Base-by-base conservation (phyloP, 92 coral and sea anemone species). In the Heliopora coerulea region DNA sequence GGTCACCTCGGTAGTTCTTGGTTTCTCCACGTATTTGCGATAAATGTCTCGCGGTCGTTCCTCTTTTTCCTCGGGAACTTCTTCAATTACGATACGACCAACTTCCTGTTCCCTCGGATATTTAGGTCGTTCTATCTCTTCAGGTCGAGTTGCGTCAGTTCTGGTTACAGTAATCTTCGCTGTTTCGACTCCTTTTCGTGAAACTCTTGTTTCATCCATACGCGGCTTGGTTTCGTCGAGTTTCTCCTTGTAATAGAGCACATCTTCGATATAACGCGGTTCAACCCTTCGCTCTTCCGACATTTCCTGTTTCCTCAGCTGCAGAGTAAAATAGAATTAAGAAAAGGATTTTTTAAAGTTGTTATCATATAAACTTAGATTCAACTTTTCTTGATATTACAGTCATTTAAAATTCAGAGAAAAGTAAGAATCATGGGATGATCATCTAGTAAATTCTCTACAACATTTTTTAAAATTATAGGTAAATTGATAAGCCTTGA, bases 1-100 rank as follows among this genome's bases (percentile, higher is more conserved):
- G 39, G 65, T 59, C 39, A 59, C 65, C 35, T 59, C 39, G 65
- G 39, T 34, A 26, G 65, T 17, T 8, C 13, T 59, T 59, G 39
- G 37, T 35, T 26, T 15, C 19, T 49, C 74, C n/a, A 0, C 15
- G 49, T 44, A 26, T 46, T 46, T 46, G 10, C 52, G 52, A 15
- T 46, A 15, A 15, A 46, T n/a, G 2, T n/a, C n/a, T n/a, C 15
- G 52, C n/a, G 42, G 54, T 20, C 13, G 44, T 18, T 44, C 74
- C 29, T 27, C 25, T 27, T 27, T 67, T 29, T 67, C 74, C 0
- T 67, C 59, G 1, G 74, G 74, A 29, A 56, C 23, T 56, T 23
- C 30, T 17, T 56, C 33, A 3, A 56, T 56, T 56, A 23, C 61
- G 33, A 56, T 23, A 23, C 61, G 61, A 23, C 61, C 61, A 56